A percentile compares a stretch with the other conserved stretches of the same genome.
Conservation (phyloP, 2,113 vertebrate species). For the Gila orcuttii region DNA sequence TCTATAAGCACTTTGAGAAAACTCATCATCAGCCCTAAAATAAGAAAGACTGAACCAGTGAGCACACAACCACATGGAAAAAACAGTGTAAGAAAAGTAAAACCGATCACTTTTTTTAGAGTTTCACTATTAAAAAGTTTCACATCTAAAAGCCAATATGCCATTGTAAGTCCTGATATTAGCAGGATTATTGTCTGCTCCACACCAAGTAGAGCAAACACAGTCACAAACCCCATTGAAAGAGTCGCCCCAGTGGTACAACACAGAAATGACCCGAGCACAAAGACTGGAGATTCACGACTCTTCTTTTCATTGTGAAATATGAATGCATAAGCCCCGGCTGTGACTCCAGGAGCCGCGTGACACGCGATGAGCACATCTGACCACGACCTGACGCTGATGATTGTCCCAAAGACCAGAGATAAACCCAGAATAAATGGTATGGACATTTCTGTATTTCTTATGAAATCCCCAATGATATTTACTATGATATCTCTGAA, state of each 20-base stretch:
- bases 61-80: background rate
- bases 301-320: accelerated
- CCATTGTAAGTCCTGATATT: background rate
- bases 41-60: background rate
- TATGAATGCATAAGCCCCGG: background rate
- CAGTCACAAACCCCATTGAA: background rate
- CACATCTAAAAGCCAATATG: background rate
- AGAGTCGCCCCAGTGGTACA: background rate
- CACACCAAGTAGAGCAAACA: background rate
- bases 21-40: background rate
- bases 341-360: background rate
- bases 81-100: background rate
- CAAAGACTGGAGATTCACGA: background rate
- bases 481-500: no score
- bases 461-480: no score
- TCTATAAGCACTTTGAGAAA: background rate
- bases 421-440: background rate
- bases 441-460: no score
- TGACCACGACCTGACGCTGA: background rate
- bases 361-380: background rate
- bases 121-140: background rate
- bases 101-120: background rate
- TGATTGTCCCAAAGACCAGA: background rate
- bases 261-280: background rate
- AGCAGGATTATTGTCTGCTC: background rate